Percentiles rank a stretch among this genome's conserved stretches.
phyloP scores from a whole-genome alignment of 2,113 vertebrate genomes.

The Accipiter cooperii region DNA sequence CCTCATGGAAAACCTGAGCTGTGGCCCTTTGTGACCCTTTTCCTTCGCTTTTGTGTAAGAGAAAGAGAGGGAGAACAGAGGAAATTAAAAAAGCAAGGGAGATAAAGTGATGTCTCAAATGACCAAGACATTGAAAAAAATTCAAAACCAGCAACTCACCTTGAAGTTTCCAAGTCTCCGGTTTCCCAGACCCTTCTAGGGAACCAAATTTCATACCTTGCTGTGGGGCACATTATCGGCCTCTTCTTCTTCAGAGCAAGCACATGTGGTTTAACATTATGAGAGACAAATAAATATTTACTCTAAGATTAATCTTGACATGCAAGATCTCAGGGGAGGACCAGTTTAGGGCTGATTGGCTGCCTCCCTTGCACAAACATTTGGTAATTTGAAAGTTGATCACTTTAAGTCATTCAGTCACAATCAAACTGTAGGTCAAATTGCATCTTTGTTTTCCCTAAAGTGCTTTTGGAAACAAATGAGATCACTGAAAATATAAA shows the following conservation, averaged over 20 bases:
- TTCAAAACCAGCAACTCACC: neutral
- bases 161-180: neutral
- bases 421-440: neutral
- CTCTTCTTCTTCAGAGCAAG: neutral
- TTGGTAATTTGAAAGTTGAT: neutral
- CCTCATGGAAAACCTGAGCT: neutral
- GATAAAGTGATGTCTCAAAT: neutral
- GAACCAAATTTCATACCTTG: neutral
- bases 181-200: neutral
- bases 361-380: neutral
- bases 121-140: neutral
- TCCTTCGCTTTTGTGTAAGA: neutral
- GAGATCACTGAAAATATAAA: neutral
- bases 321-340: neutral
- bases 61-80: neutral
- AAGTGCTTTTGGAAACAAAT: neutral
- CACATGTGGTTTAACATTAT: neutral
- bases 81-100: neutral
- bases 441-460: neutral
- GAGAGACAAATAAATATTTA: neutral
- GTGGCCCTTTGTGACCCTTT: neutral
- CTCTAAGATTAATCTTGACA: neutral
- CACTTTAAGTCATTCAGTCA: neutral
- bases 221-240: neutral
- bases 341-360: neutral